Conservation (phyloP, 2,113 vertebrate species). For the Galemys pyrenaicus region DNA sequence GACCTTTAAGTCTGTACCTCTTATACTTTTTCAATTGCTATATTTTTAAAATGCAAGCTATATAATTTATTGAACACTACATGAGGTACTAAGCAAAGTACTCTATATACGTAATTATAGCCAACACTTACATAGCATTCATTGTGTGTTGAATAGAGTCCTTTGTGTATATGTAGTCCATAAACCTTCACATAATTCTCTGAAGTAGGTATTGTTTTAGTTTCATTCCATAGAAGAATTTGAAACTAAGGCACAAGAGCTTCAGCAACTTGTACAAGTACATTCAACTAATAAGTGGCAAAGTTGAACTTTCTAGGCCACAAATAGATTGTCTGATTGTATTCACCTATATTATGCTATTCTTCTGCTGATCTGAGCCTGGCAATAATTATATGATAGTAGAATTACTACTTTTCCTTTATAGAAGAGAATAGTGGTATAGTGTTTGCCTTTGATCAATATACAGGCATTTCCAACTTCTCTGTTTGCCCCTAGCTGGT, state of each 20-base stretch:
- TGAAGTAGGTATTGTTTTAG: background rate
- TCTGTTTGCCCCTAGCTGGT: background rate
- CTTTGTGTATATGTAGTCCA: background rate
- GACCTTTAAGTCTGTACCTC: background rate
- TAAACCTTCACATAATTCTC: background rate
- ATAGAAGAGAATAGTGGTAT: background rate
- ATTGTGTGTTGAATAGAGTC: background rate
- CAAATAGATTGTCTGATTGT: background rate
- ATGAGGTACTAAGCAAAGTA: background rate
- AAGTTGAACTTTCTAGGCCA: background rate
- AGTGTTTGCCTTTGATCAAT: background rate
- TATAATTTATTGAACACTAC: background rate
- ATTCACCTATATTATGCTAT: background rate
- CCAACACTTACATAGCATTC: background rate
- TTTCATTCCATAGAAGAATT: background rate
- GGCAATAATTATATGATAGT: background rate
- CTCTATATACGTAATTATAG: background rate
- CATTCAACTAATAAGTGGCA: background rate
- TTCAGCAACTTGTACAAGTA: background rate
- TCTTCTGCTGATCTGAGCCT: background rate
- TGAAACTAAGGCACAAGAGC: background rate
- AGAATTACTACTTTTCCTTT: background rate
- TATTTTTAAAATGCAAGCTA: background rate
- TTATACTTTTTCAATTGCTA: background rate
- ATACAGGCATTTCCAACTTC: background rate